phyloP scores from a whole-genome alignment of 2,888 invertebrate species.

The Deilephila porcellus region DNA sequence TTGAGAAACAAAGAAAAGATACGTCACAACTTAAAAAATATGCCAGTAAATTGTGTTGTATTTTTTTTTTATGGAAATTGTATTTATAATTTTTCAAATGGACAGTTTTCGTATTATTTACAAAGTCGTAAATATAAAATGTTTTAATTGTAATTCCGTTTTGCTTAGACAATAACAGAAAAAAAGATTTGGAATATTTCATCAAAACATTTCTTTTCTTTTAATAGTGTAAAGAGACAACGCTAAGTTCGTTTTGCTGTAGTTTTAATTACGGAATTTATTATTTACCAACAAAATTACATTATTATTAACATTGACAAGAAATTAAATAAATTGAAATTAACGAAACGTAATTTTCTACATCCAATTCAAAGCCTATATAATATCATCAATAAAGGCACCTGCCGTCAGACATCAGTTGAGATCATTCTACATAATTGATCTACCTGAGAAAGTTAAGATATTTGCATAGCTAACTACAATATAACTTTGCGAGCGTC shows the following conservation, averaged over 20 bases:
- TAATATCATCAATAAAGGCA: not conserved
- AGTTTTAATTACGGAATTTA: no score
- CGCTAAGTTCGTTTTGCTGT: no score
- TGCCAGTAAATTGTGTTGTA: not conserved
- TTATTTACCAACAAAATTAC: no score
- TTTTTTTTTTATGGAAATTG: not conserved
- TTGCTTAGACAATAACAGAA: no score
- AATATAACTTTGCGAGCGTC: slow-evolving; percentile 44
- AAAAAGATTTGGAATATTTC: no score
- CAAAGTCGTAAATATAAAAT: not conserved
- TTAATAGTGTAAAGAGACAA: no score
- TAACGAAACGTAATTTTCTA: no score
- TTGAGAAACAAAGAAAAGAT: not conserved
- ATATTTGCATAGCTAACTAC: slow-evolving; percentile 58
- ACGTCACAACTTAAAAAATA: not conserved
- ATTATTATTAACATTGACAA: no score
- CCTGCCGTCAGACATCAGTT: slow-evolving; percentile 14
- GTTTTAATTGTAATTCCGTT: no score
- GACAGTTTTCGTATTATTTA: no score
- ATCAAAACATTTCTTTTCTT: no score
- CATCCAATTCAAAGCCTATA: not conserved
- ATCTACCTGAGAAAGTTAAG: slow-evolving; percentile 52
- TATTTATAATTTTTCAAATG: not conserved
- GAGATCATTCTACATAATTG: slow-evolving; percentile 52
- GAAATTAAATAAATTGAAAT: no score